These are phyloP conservation scores for Isotomurus palustris DNA, from an alignment of 2,888 invertebrate genomes.

Conservation along the genomic window DNA sequence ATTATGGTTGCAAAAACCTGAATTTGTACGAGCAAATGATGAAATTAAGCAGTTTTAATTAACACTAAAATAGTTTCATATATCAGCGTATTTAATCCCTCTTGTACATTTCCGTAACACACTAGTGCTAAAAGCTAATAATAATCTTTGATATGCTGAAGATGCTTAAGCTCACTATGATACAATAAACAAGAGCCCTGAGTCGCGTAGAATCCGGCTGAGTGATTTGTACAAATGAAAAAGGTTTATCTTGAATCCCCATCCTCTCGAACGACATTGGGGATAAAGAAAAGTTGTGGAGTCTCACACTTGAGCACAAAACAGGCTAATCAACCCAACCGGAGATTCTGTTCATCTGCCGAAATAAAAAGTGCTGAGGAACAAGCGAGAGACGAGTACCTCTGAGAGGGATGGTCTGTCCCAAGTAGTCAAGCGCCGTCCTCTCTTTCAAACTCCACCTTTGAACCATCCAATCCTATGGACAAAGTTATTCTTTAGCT, in stretches of 20 bases:
- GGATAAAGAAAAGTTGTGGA: not conserved
- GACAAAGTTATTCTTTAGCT: conserved; percentile 10
- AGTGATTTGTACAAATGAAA: not conserved
- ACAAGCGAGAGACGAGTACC: not conserved
- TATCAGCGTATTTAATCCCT: too few relatives aligned
- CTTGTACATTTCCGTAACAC: too few relatives aligned
- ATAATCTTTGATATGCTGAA: too few relatives aligned
- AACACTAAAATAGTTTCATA: too few relatives aligned
- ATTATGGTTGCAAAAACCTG: too few relatives aligned
- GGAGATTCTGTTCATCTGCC: conserved; percentile 9
- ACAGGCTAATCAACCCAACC: conserved; percentile 7
- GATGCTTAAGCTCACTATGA: too few relatives aligned
- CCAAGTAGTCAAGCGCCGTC: conserved; percentile 14
- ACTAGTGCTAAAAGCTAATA: too few relatives aligned
- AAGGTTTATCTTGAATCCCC: not conserved
- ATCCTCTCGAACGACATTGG: not conserved
- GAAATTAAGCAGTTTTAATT: too few relatives aligned
- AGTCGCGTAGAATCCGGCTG: too few relatives aligned
- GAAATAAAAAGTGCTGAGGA: not conserved
- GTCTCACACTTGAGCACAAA: not conserved
- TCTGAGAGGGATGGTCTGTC: conserved; percentile 7
- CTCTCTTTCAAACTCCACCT: conserved; percentile 7
- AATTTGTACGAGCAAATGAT: too few relatives aligned
- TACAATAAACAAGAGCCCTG: too few relatives aligned
- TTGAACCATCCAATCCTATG: conserved; percentile 13